Percentiles rank a stretch among this genome's conserved stretches.
Evolutionary conservation across 2,113 vertebrate genomes (phyloP).

Genomic region (Dicerorhinus sumatrensis): DNA sequence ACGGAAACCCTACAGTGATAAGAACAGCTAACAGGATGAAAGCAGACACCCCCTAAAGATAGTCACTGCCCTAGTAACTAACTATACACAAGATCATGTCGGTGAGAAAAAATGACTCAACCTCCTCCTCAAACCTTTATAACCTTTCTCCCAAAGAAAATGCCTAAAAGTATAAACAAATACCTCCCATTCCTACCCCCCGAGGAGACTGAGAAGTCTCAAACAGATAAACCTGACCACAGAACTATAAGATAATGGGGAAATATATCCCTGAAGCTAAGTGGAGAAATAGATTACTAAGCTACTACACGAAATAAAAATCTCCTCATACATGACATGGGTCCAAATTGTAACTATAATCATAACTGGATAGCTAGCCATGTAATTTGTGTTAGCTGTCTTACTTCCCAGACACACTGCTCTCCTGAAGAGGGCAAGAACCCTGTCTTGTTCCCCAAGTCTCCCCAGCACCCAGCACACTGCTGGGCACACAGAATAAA

Average conservation of each 20-base stretch:
- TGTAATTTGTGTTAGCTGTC: background rate
- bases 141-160: background rate
- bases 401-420: background rate
- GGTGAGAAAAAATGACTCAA: background rate
- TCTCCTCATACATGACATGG: background rate
- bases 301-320: background rate
- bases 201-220: conserved; percentile 11
- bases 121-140: background rate
- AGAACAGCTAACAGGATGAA: background rate
- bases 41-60: background rate
- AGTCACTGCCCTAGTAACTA: background rate
- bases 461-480: background rate
- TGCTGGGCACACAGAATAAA: background rate
- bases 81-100: background rate
- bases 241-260: background rate
- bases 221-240: background rate
- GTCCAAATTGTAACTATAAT: background rate
- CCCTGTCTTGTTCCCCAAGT: background rate
- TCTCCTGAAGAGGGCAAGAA: background rate
- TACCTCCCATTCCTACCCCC: background rate
- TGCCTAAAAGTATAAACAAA: background rate
- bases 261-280: background rate
- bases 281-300: background rate
- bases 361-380: background rate
- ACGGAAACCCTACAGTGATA: background rate